phyloP scores from a whole-genome alignment of 2,888 invertebrate species.

The Platypus cylindrus region DNA sequence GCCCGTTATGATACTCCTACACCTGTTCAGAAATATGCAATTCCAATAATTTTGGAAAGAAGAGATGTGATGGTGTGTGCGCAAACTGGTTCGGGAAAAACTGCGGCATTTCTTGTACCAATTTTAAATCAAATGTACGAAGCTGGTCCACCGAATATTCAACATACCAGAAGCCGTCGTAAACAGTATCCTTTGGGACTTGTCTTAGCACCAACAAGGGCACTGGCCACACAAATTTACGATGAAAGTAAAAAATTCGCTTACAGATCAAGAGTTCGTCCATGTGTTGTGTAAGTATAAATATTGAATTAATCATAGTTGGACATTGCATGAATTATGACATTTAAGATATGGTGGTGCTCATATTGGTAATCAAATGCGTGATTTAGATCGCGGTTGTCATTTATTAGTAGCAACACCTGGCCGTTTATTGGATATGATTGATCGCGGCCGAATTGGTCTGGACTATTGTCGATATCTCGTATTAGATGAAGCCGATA shows the following conservation, averaged over 20 bases:
- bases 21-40: slow-evolving; percentile 97
- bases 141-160: slow-evolving; percentile 55
- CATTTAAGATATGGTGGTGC: slow-evolving; percentile 76
- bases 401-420: slow-evolving; percentile 98
- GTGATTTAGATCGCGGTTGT: slow-evolving; percentile 90
- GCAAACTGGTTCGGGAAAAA: slow-evolving; percentile 94
- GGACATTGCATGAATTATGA: background rate
- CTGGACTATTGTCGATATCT: slow-evolving; percentile 87
- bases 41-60: slow-evolving; percentile 86
- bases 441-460: slow-evolving; percentile 88
- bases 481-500: slow-evolving; percentile 96
- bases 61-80: slow-evolving; percentile 98
- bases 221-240: slow-evolving; percentile 98
- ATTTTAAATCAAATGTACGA: slow-evolving; percentile 96
- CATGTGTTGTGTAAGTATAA: slow-evolving; percentile 75
- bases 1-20: slow-evolving; percentile 90
- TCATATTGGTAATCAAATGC: slow-evolving; percentile 80
- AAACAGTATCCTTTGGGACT: slow-evolving; percentile 94
- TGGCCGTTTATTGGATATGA: slow-evolving; percentile 93
- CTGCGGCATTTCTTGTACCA: slow-evolving; percentile 96
- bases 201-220: slow-evolving; percentile 94
- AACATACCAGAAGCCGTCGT: slow-evolving; percentile 43
- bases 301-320: background rate
- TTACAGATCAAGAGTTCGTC: slow-evolving; percentile 90
- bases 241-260: slow-evolving; percentile 98